Evolutionary conservation across 2,797 vertebrate genomes (phyloP).

Genomic region (Kryptopterus vitreolus): DNA sequence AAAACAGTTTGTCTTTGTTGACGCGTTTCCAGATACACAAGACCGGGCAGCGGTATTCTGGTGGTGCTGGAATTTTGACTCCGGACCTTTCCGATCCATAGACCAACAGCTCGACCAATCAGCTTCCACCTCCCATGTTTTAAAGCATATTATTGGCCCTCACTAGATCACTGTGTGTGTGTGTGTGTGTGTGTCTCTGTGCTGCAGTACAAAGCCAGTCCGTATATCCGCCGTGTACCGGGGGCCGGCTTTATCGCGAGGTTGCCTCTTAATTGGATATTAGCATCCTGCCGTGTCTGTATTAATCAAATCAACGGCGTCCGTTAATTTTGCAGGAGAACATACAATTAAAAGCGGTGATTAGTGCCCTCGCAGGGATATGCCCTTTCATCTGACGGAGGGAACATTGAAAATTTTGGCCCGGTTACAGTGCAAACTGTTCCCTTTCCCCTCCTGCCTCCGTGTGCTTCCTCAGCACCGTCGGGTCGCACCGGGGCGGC

Average conservation of each 20-base stretch:
- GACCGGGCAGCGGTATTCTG: no score
- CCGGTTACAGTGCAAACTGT: constrained; percentile 70
- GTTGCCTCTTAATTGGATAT: constrained; percentile 79
- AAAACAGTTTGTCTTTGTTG: no score
- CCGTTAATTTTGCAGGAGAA: constrained; percentile 85
- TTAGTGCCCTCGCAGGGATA: constrained; percentile 77
- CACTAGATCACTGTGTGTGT: constrained; percentile 36
- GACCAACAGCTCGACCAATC: no score
- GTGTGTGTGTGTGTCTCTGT: constrained; percentile 27
- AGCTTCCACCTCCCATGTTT: background rate
- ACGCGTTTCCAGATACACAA: no score
- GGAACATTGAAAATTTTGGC: constrained; percentile 83
- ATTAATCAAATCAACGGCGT: constrained; percentile 82
- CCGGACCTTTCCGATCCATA: no score
- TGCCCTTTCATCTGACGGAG: constrained; percentile 78
- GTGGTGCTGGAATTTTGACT: no score
- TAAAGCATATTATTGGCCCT: background rate
- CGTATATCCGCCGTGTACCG: constrained; percentile 30
- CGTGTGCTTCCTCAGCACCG: constrained; percentile 56
- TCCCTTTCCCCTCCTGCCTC: constrained; percentile 55
- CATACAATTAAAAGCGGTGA: constrained; percentile 83
- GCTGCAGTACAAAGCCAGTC: constrained; percentile 27
- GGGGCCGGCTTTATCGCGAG: constrained; percentile 44
- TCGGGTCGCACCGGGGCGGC: constrained; percentile 29
- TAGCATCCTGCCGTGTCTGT: constrained; percentile 80